phyloP scores from a whole-genome alignment of 2,888 invertebrate genomes.

The Gasteruption jaculator region DNA sequence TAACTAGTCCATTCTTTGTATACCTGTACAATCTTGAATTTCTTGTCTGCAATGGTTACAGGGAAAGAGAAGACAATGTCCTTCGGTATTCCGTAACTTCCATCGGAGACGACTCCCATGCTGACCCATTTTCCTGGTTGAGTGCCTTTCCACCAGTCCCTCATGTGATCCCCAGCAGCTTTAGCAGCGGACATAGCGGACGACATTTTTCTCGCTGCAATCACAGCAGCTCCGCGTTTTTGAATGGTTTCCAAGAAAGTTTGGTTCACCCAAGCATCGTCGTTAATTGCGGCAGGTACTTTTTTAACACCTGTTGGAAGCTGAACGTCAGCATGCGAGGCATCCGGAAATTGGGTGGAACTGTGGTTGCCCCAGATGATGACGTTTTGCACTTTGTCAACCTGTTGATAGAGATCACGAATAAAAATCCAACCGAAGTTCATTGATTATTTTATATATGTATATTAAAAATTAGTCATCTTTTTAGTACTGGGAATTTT shows the following conservation, averaged over 20 bases:
- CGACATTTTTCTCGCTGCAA: slow-evolving; percentile 94
- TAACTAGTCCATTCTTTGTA: slow-evolving; percentile 14
- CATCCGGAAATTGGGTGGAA: slow-evolving; percentile 97
- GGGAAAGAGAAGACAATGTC: slow-evolving; percentile 96
- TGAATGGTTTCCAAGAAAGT: slow-evolving; percentile 90
- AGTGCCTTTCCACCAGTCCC: slow-evolving; percentile 92
- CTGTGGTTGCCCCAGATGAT: slow-evolving; percentile 99
- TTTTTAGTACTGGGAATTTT: too few relatives aligned
- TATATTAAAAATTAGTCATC: not conserved
- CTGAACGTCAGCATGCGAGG: slow-evolving; percentile 65
- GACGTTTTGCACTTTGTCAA: slow-evolving; percentile 79
- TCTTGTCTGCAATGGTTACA: slow-evolving; percentile 72
- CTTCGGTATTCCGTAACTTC: slow-evolving; percentile 86
- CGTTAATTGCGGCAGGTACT: slow-evolving; percentile 70
- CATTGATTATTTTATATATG: not conserved
- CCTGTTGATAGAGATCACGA: slow-evolving; percentile 44
- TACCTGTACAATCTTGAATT: slow-evolving; percentile 81
- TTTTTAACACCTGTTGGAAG: slow-evolving; percentile 57
- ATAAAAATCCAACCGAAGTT: slow-evolving; percentile 2
- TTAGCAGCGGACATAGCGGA: slow-evolving; percentile 99
- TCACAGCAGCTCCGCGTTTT: slow-evolving; percentile 95
- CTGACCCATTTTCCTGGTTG: slow-evolving; percentile 74
- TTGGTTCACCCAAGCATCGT: slow-evolving; percentile 75
- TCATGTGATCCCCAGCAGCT: slow-evolving; percentile 97
- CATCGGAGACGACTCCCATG: slow-evolving; percentile 96